Percentiles rank a stretch among this genome's conserved stretches.
Conservation (phyloP, 2,113 vertebrate genomes). For the Lasiurus borealis region DNA sequence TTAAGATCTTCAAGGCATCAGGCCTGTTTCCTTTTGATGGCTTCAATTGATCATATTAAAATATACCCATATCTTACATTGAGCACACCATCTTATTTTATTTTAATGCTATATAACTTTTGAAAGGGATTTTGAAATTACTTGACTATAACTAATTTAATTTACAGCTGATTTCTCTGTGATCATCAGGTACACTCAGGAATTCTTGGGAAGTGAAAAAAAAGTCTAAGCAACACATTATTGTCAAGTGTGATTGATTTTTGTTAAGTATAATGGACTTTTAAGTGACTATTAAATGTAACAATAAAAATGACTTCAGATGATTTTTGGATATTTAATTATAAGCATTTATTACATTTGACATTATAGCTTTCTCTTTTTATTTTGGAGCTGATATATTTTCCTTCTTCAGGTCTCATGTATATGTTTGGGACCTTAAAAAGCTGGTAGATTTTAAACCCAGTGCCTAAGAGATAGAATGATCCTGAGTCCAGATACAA, state of each 20-base stretch:
- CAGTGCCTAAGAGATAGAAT: neutral
- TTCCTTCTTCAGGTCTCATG: neutral
- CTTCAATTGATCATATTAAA: neutral
- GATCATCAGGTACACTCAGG: slow-evolving; percentile 17
- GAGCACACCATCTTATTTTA: neutral
- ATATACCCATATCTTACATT: neutral
- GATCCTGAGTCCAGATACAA: too few species aligned
- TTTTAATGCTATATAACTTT: neutral
- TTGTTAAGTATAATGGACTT: neutral
- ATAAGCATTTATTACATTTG: neutral
- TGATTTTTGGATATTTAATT: neutral
- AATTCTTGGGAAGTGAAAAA: neutral
- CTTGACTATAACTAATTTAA: slow-evolving; percentile 9
- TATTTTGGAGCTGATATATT: neutral
- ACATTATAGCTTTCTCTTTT: slow-evolving; percentile 1
- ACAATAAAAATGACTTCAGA: neutral
- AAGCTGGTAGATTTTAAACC: neutral
- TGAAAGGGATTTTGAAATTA: neutral
- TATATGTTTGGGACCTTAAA: neutral
- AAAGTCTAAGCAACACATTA: neutral
- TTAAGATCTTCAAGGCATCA: neutral
- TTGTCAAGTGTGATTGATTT: slow-evolving; percentile 19
- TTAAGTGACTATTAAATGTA: neutral
- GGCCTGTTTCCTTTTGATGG: neutral
- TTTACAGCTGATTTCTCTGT: neutral